Conservation (phyloP, 2,888 invertebrate genomes). For the Phasia obesa region DNA sequence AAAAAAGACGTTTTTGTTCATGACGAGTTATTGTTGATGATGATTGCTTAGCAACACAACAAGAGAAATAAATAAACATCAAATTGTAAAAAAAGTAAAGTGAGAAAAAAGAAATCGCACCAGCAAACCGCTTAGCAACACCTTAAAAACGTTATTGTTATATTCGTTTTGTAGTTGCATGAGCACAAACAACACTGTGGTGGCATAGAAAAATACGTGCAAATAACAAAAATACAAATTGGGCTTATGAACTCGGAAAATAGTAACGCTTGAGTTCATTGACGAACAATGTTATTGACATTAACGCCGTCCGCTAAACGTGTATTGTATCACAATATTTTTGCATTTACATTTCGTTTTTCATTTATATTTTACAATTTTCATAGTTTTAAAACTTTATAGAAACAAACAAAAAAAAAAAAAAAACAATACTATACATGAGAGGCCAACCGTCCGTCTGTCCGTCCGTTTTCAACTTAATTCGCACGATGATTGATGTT, state of each 20-base stretch:
- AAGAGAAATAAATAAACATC: conserved; percentile 39
- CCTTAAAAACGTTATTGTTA: conserved; percentile 48
- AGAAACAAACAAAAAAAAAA: neutral
- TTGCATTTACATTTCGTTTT: neutral
- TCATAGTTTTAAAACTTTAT: conserved; percentile 20
- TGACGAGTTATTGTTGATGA: conserved; percentile 48
- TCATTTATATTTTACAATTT: conserved; percentile 46
- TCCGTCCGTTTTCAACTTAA: neutral
- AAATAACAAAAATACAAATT: conserved; percentile 49
- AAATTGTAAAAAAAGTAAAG: conserved; percentile 40
- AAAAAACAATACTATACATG: neutral
- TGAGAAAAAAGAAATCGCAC: conserved; percentile 11
- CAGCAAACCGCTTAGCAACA: conserved; percentile 67
- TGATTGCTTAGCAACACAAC: conserved; percentile 62
- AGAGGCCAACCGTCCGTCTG: neutral
- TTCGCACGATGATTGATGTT: neutral
- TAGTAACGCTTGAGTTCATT: conserved; percentile 66
- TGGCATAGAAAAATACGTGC: conserved; percentile 39
- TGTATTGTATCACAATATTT: conserved; percentile 61
- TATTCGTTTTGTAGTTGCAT: conserved; percentile 51
- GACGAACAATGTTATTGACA: conserved; percentile 68
- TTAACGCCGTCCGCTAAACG: conserved; percentile 64
- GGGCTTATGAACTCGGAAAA: conserved; percentile 67
- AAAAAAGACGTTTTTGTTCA: conserved; percentile 22
- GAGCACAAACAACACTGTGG: conserved; percentile 19